A percentile compares a stretch with the other conserved stretches of the same genome.
Evolutionary conservation across 2,888 invertebrate genomes (phyloP).

Genomic region (Ornithoptera priamus): DNA sequence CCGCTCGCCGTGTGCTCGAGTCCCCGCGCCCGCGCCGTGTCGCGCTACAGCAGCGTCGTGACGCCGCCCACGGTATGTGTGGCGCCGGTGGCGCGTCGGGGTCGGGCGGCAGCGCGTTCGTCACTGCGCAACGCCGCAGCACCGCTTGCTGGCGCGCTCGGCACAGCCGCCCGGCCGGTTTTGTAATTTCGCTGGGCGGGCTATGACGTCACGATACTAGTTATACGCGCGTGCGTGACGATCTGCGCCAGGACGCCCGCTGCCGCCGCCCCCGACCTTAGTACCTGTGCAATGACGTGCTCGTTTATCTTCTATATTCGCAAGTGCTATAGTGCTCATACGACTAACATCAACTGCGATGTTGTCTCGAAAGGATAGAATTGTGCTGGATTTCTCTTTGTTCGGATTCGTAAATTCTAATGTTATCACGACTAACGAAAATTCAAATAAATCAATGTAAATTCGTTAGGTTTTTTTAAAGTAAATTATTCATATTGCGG

Average conservation of each 20-base stretch:
- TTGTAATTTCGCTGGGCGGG: conserved; percentile 75
- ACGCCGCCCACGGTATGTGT: conserved; percentile 76
- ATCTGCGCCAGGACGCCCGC: conserved; percentile 70
- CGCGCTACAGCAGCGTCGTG: conserved; percentile 63
- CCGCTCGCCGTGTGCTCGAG: conserved; percentile 76
- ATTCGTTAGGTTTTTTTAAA: conserved; percentile 12
- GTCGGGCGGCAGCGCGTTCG: conserved; percentile 75
- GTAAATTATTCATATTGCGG: conserved; percentile 28
- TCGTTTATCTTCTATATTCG: conserved; percentile 53
- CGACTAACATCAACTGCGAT: conserved; percentile 22
- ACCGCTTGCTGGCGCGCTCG: conserved; percentile 52
- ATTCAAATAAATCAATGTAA: conserved; percentile 24
- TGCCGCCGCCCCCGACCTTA: conserved; percentile 72
- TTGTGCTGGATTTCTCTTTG: conserved; percentile 29
- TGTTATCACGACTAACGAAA: conserved; percentile 23
- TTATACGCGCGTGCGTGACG: conserved; percentile 76
- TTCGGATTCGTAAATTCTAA: conserved; percentile 19
- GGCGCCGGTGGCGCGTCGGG: conserved; percentile 72
- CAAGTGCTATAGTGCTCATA: conserved; percentile 34
- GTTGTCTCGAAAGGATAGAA: conserved; percentile 14
- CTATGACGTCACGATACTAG: conserved; percentile 78
- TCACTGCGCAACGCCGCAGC: conserved; percentile 65
- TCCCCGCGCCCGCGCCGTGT: conserved; percentile 67
- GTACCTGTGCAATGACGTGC: conserved; percentile 72
- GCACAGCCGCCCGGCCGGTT: conserved; percentile 72